These are phyloP conservation scores for Ditula angustiorana DNA, from an alignment of 2,888 invertebrate genomes.

Conservation along the genomic window DNA sequence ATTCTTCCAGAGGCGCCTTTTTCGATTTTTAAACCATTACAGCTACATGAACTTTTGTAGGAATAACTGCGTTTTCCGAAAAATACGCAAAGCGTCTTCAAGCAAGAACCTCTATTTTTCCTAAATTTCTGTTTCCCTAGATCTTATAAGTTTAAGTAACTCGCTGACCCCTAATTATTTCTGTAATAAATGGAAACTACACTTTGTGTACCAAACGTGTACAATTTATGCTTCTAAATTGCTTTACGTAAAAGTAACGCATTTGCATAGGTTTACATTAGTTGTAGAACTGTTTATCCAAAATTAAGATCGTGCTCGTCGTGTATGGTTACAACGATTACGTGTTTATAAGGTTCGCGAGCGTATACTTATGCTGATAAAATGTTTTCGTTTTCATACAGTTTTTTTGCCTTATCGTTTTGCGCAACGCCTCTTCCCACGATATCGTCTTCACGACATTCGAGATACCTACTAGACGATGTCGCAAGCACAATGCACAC, in stretches of 20 bases:
- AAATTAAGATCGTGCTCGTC: slow-evolving; percentile 6
- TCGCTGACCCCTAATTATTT: too few relatives aligned
- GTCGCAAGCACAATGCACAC: slow-evolving; percentile 25
- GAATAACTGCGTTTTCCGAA: too few relatives aligned
- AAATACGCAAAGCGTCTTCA: too few relatives aligned
- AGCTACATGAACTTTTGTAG: too few relatives aligned
- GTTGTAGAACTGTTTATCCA: not conserved
- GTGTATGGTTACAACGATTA: not conserved
- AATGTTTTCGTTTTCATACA: slow-evolving; percentile 16
- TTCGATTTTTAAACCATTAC: too few relatives aligned
- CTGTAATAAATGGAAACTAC: not conserved
- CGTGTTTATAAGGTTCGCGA: not conserved
- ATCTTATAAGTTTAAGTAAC: too few relatives aligned
- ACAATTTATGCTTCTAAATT: not conserved
- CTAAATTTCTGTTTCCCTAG: too few relatives aligned
- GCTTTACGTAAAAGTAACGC: not conserved
- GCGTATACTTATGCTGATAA: not conserved
- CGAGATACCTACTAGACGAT: slow-evolving; percentile 19
- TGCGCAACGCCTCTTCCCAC: slow-evolving; percentile 35
- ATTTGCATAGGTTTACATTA: not conserved
- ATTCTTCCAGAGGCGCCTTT: too few relatives aligned
- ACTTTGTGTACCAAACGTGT: not conserved
- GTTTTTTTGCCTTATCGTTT: slow-evolving; percentile 29
- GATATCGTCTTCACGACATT: slow-evolving; percentile 38
- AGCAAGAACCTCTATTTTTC: too few relatives aligned